Evolutionary conservation across 2,888 invertebrate genomes (phyloP).

Genomic region (Strigamia transsilvanica): DNA sequence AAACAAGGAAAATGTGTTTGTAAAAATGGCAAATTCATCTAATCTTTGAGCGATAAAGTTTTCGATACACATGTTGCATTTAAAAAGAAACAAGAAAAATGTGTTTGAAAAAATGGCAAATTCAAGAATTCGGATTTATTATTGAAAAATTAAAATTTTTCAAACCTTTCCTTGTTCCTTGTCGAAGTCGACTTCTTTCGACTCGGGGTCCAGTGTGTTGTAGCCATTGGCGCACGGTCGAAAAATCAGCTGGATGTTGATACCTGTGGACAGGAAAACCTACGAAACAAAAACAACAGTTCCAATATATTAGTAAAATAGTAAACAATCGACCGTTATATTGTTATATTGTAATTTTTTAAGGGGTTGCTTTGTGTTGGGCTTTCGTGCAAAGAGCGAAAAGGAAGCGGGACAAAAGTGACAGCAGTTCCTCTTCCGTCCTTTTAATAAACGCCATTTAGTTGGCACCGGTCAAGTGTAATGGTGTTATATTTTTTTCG

Average conservation of each 20-base stretch:
- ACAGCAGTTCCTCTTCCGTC: slow-evolving; percentile 41
- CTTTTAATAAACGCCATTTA: background rate
- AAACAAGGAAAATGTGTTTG: no score
- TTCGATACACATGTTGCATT: background rate
- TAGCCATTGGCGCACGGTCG: slow-evolving; percentile 60
- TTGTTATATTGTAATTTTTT: background rate
- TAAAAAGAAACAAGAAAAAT: background rate
- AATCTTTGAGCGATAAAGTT: background rate
- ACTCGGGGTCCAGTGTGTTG: slow-evolving; percentile 70
- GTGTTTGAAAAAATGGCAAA: no score
- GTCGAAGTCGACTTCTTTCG: slow-evolving; percentile 91
- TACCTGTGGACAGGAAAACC: slow-evolving; percentile 94
- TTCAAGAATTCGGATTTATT: no score
- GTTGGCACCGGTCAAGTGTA: slow-evolving; percentile 23
- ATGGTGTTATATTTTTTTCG: background rate
- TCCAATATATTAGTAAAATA: slow-evolving; percentile 38
- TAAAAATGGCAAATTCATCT: background rate
- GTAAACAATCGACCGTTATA: background rate
- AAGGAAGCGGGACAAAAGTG: slow-evolving; percentile 29
- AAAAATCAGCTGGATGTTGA: slow-evolving; percentile 92
- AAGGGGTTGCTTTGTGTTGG: slow-evolving; percentile 23
- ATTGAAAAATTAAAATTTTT: no score
- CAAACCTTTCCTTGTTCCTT: slow-evolving; percentile 93
- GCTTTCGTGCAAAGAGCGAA: background rate
- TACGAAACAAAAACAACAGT: slow-evolving; percentile 60